Evolutionary conservation across 1,140 invertebrate species (phyloP).

Genomic region (Neodiprion virginianus): DNA sequence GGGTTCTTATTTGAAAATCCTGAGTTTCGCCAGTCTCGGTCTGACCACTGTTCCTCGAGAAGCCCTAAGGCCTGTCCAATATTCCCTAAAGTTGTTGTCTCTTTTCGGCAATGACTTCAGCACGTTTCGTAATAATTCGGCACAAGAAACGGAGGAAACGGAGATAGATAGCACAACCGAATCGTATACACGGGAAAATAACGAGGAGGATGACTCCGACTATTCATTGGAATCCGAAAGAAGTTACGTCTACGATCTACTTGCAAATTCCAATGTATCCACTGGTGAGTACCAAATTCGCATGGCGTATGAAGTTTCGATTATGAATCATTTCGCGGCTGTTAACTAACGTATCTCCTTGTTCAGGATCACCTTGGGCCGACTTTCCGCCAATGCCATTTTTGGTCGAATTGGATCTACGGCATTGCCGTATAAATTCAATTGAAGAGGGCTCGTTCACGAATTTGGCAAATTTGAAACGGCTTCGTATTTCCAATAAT

Average conservation of each 20-base stretch:
- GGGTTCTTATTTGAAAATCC: background rate
- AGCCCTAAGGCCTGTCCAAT: background rate
- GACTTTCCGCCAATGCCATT: slow-evolving; percentile 32
- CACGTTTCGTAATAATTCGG: background rate
- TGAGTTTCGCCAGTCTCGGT: slow-evolving; percentile 7
- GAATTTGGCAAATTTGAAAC: slow-evolving; percentile 54
- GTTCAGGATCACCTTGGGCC: background rate
- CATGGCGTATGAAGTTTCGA: no score
- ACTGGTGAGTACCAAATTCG: no score
- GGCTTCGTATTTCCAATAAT: slow-evolving; percentile 63
- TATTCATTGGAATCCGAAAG: no score
- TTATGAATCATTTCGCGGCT: background rate
- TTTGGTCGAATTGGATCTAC: slow-evolving; percentile 63
- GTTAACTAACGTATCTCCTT: background rate
- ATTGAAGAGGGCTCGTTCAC: slow-evolving; percentile 53
- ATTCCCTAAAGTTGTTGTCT: background rate
- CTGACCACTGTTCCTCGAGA: background rate
- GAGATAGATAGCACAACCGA: background rate
- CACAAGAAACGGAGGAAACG: background rate
- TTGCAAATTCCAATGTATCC: no score
- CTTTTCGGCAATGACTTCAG: slow-evolving; percentile 4
- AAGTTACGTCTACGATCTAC: no score
- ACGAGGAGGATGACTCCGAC: no score
- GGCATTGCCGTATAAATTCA: slow-evolving; percentile 61
- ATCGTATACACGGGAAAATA: no score